A percentile compares a stretch with the other conserved stretches of the same genome.
These are phyloP conservation scores for Gasteruption jaculator DNA, from an alignment of 2,888 invertebrate genomes.

Conservation along the genomic window DNA sequence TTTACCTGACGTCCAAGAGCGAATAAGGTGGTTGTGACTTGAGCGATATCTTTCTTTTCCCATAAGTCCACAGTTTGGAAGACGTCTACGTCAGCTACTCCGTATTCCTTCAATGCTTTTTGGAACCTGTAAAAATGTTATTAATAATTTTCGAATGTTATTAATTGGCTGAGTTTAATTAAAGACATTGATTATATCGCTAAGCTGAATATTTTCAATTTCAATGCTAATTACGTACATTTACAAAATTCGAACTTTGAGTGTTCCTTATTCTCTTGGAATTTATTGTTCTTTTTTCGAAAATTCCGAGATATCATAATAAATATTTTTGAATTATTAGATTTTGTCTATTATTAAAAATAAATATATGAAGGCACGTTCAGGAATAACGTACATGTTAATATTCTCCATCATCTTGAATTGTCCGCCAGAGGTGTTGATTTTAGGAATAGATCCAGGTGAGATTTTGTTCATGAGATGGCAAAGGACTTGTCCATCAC, in stretches of 20 bases:
- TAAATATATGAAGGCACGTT: no score
- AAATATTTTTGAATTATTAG: neutral
- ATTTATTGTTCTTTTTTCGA: neutral
- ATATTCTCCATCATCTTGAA: conserved; percentile 99
- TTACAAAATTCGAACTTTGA: no score
- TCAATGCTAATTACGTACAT: no score
- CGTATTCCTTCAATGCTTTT: conserved; percentile 79
- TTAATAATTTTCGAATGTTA: no score
- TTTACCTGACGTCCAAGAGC: conserved; percentile 78
- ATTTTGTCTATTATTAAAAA: neutral
- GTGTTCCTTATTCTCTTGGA: no score
- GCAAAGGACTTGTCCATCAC: conserved; percentile 90
- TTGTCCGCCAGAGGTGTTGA: conserved; percentile 92
- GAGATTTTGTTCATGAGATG: conserved; percentile 89
- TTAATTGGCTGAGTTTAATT: no score
- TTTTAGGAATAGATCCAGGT: conserved; percentile 84
- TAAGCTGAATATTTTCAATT: no score
- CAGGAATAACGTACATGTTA: conserved; percentile 66
- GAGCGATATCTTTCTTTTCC: conserved; percentile 88
- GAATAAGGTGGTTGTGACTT: conserved; percentile 80
- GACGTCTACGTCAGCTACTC: conserved; percentile 85
- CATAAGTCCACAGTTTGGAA: conserved; percentile 97
- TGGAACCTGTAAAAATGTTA: conserved; percentile 65
- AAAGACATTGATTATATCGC: no score
- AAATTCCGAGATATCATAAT: neutral